Evolutionary conservation across 2,113 vertebrate genomes (phyloP).

Genomic region (Neolamprologus hecqui): DNA sequence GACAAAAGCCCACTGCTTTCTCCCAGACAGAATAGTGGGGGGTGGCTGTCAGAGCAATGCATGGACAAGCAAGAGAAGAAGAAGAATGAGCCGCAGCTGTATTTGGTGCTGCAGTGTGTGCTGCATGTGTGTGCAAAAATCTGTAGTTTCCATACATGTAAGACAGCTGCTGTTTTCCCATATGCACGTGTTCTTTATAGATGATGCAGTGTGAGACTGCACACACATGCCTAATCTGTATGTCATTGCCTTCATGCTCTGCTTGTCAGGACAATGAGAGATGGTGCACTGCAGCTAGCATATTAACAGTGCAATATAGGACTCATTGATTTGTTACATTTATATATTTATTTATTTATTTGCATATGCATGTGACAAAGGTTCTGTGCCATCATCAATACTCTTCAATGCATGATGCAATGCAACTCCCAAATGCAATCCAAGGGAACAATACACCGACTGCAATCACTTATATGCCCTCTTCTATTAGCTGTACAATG

Average conservation of each 20-base stretch:
- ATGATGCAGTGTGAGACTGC: conserved; percentile 8
- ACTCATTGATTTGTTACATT: neutral
- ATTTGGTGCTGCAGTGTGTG: conserved; percentile 15
- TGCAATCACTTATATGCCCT: conserved; percentile 3
- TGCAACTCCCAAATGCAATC: conserved; percentile 40
- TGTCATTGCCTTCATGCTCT: conserved; percentile 22
- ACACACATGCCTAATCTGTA: conserved; percentile 17
- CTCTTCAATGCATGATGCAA: conserved; percentile 37
- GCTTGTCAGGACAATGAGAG: conserved; percentile 31
- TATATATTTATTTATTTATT: neutral
- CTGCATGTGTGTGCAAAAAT: neutral
- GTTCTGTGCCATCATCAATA: neutral
- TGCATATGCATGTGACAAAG: neutral
- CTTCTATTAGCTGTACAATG: conserved; percentile 5
- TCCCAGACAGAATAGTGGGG: conserved; percentile 49
- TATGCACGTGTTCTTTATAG: conserved; percentile 16
- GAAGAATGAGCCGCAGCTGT: conserved; percentile 3
- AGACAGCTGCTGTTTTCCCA: conserved; percentile 1
- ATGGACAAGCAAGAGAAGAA: conserved; percentile 10
- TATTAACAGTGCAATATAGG: neutral
- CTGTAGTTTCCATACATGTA: neutral
- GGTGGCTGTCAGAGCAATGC: conserved; percentile 21
- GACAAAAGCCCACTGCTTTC: conserved; percentile 69
- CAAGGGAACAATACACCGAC: conserved; percentile 32
- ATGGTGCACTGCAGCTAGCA: neutral